Evolutionary conservation across 2,797 vertebrate genomes (phyloP).

Genomic region (Sebastes itinus): DNA sequence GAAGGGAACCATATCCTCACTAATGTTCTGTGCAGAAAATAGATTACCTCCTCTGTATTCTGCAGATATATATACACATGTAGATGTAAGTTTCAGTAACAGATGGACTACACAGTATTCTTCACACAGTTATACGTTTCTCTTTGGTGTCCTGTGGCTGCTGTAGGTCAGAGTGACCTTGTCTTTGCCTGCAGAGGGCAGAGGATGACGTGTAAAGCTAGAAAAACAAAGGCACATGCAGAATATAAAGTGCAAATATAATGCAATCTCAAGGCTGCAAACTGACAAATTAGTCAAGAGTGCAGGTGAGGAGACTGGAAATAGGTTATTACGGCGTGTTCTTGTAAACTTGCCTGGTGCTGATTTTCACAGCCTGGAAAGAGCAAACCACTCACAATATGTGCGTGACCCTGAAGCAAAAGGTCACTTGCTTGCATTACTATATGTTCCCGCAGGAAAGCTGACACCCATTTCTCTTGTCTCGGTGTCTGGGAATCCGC

Average conservation of each 20-base stretch:
- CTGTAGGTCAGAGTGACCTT: conserved; percentile 66
- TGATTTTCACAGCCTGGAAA: conserved; percentile 27
- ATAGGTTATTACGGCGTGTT: conserved; percentile 33
- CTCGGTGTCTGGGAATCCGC: neutral
- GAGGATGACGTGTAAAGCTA: conserved; percentile 6
- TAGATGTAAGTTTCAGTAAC: neutral
- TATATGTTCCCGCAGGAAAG: neutral
- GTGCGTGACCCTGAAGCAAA: neutral
- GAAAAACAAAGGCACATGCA: conserved; percentile 8
- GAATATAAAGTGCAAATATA: neutral
- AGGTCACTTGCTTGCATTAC: neutral
- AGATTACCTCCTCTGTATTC: neutral
- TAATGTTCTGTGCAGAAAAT: neutral
- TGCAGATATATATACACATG: neutral
- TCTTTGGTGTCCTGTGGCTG: neutral
- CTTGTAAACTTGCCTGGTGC: conserved; percentile 19
- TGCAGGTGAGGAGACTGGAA: conserved; percentile 42
- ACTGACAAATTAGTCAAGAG: neutral
- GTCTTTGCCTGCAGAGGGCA: conserved; percentile 49
- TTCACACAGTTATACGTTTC: neutral
- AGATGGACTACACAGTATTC: neutral
- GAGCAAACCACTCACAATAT: conserved; percentile 11
- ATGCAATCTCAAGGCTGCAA: neutral
- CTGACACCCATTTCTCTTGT: neutral
- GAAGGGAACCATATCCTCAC: neutral